A percentile compares a stretch with the other conserved stretches of the same genome.
phyloP scores from a whole-genome alignment of 2,888 invertebrate genomes.

The Acleris cristana region DNA sequence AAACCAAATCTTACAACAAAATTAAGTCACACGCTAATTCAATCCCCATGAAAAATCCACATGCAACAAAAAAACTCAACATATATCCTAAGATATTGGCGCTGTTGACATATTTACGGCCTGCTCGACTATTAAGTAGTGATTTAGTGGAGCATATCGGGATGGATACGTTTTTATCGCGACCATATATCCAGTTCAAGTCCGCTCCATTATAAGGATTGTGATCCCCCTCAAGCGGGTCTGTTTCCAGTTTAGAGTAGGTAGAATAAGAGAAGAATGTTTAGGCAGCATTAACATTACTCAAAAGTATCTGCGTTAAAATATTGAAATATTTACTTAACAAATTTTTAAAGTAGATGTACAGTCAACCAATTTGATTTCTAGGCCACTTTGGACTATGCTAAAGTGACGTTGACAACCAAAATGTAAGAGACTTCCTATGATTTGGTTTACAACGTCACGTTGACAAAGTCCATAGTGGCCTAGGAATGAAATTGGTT shows the following conservation, averaged over 20 bases:
- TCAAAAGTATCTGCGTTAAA: no score
- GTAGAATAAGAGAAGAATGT: background rate
- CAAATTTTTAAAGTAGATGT: no score
- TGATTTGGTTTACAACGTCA: no score
- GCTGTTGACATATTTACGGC: constrained; percentile 82
- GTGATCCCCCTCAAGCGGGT: constrained; percentile 42
- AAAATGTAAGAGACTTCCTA: no score
- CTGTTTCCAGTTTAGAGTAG: constrained; percentile 15
- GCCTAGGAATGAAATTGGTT: no score
- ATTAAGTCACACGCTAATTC: constrained; percentile 18
- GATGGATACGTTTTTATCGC: constrained; percentile 84
- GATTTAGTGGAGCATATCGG: constrained; percentile 81
- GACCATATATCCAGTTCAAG: constrained; percentile 76
- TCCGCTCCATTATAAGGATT: constrained; percentile 73
- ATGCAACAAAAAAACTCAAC: constrained; percentile 53
- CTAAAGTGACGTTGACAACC: no score
- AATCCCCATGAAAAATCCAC: constrained; percentile 32
- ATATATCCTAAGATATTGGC: constrained; percentile 81
- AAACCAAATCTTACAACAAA: no score
- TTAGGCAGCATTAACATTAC: no score
- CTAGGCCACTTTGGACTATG: no score
- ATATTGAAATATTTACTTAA: no score
- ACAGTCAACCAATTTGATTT: no score
- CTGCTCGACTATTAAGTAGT: constrained; percentile 81
- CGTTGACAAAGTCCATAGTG: no score